A percentile compares a stretch with the other conserved stretches of the same genome.
phyloP scores from a whole-genome alignment of 2,113 vertebrate species.

The Pterophyllum scalare region DNA sequence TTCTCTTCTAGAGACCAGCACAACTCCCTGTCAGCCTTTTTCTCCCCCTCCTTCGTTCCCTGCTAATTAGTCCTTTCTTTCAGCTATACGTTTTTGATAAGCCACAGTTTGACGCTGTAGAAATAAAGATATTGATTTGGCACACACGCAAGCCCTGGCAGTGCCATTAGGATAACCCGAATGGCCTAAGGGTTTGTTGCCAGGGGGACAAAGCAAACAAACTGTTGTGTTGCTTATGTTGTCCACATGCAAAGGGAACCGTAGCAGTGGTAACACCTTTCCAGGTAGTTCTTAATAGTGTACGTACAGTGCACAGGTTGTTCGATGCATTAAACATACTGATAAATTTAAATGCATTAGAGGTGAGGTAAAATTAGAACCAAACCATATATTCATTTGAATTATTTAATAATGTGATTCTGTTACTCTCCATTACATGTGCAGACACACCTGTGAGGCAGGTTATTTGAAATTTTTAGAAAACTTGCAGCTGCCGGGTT shows the following conservation, averaged over 20 bases:
- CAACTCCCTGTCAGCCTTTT: constrained; percentile 31
- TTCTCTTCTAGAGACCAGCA: constrained; percentile 42
- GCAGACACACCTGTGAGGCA: constrained; percentile 19
- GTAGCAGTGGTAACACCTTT: constrained; percentile 64
- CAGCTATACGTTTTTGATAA: constrained; percentile 30
- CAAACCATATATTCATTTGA: background rate
- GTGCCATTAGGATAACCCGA: constrained; percentile 77
- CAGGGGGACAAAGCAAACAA: constrained; percentile 87
- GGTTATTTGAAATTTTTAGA: background rate
- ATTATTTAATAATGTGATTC: background rate
- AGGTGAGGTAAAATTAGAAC: background rate
- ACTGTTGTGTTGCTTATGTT: constrained; percentile 80
- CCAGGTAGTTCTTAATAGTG: constrained; percentile 61
- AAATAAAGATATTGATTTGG: constrained; percentile 67
- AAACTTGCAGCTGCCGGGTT: constrained; percentile 31
- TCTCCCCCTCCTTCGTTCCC: background rate
- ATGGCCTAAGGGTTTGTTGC: constrained; percentile 86
- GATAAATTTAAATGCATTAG: background rate
- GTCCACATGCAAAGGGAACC: constrained; percentile 78
- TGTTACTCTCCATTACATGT: background rate
- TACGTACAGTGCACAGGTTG: background rate
- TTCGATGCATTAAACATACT: background rate
- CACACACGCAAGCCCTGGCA: constrained; percentile 70
- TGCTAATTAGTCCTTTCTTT: constrained; percentile 37
- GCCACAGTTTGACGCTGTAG: constrained; percentile 36